Base-by-base conservation (phyloP, 2,888 invertebrate genomes). In the Chrysolina oricalcia region DNA sequence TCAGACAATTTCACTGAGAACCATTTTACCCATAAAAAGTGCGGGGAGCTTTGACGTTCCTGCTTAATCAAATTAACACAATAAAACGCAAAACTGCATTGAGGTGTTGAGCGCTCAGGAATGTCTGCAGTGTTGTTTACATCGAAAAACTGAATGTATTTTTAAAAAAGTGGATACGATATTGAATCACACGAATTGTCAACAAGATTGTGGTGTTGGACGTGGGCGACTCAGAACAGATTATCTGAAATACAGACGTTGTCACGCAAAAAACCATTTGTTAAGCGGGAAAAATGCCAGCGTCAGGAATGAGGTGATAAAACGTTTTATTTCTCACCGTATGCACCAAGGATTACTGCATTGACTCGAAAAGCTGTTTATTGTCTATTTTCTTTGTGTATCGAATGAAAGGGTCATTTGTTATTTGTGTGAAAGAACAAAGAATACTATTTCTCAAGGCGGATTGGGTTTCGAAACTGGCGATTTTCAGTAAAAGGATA, bases 271-370 rank as follows among this genome's bases (percentile, higher is more conserved):
- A 59, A 35, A 53, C n/a, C 59, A 27, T 59, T 59, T n/a, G 59
- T 59, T 35, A 0, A 35, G n/a, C 35, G 35, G n/a, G 35, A 59
- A 59, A 59, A 27, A 27, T 0, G 27, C n/a, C n/a, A 35, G 27
- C 27, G 59, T 27, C 59, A 59, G n/a, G 59, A 59, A 35, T 35
- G 59, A 59, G 59, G 59, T 59, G 59, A 59, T 59, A 59, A 59
- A 59, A 59, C 27, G 35, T 35, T 35, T 35, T 35, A 59, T 59
- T 59, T 59, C 59, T 59, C 27, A 59, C 27, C 59, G 15, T 2
- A 59, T 17, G n/a, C 35, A 59, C 10, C 59, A 59, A 59, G 59
- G 59, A 59, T 59, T 59, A 35, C 10, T 59, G 11, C 59, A 59
- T 35, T n/a, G n/a, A 17, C 35, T 35, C 59, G 27, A n/a, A 27